Conservation (phyloP, 1,140 invertebrate genomes). For the Drosophila kohkoa region DNA sequence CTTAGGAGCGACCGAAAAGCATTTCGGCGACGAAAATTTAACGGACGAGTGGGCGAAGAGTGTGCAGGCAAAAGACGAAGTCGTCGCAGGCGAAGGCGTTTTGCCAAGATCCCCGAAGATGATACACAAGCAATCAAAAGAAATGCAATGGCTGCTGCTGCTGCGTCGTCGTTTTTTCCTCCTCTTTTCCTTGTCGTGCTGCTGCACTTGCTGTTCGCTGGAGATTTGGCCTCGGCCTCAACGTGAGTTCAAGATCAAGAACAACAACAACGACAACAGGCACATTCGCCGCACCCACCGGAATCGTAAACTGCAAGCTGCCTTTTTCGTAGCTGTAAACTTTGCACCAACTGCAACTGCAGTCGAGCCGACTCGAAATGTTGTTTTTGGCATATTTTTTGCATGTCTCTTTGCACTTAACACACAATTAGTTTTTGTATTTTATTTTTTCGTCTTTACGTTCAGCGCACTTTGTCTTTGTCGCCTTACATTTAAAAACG, state of each 20-base stretch:
- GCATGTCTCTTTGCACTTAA: constrained; percentile 71
- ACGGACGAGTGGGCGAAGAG: constrained; percentile 50
- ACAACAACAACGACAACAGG: constrained; percentile 8
- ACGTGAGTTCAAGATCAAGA: constrained; percentile 72
- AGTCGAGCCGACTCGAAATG: constrained; percentile 43
- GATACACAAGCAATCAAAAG: constrained; percentile 84
- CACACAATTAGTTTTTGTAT: constrained; percentile 56
- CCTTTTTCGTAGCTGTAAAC: constrained; percentile 34
- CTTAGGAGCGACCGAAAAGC: constrained; percentile 52
- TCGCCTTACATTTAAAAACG: constrained; percentile 36
- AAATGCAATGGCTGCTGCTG: constrained; percentile 62
- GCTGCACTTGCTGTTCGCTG: constrained; percentile 73
- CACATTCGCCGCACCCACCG: constrained; percentile 64
- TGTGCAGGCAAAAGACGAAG: constrained; percentile 33
- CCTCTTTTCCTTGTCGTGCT: constrained; percentile 27
- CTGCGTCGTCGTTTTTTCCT: constrained; percentile 27
- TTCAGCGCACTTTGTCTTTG: constrained; percentile 49
- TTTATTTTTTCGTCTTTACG: constrained; percentile 29
- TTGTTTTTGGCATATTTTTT: constrained; percentile 70
- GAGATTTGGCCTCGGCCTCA: constrained; percentile 47
- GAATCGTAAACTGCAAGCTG: constrained; percentile 35
- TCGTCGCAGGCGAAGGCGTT: constrained; percentile 58
- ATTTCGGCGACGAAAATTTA: constrained; percentile 56
- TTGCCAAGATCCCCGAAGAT: constrained; percentile 69
- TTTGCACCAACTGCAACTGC: constrained; percentile 24